Evolutionary conservation across 2,113 vertebrate genomes (phyloP), one percentile per base, ranked within the genome.

Genomic region (Ellobius talpinus): DNA sequence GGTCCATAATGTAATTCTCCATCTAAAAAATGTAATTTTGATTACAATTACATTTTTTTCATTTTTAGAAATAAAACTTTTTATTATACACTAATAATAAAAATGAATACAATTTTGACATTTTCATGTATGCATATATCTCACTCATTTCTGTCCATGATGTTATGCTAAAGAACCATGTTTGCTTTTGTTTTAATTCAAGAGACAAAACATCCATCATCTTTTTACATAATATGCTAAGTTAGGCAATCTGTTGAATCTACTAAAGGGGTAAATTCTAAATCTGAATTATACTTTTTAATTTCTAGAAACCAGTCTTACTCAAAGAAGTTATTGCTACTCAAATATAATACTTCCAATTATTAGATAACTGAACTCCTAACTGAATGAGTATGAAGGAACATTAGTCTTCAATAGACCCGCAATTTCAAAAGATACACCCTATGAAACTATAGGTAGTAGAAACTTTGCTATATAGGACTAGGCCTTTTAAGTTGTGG

Each of bases 271-370:
- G 36, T 13, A 89, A 76, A 87, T 93, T 39, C 24, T 73, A 91
- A 89, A 74, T 85, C 2, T 89, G 29, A 92, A 85, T 45, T 76
- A 90, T 0, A 47, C 7, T 66, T 29, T 87, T 87, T 79, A 72
- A 52, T 85, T 94, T 89, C 52, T 89, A 47, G 77, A 89, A 72
- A 93, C 13, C 33, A 90, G 21, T 82, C 9, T 63, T 65, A 61
- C 70, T 82, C 24, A 39, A 65, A 89, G 17, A 86, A 68, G n/a
- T 55, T 31, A 86, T 61, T 78, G 63, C 31, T 79, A 61, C 33
- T 93, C 45, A 91, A 89, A 96, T 36, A 78, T 3, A 55, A 74
- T 74, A 74, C 17, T 91, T 91, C 78, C 84, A 93, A 90, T 70
- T 73, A 93, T 66, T 91, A 82, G n/a, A 77, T 65, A 89, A 50